These are phyloP conservation scores for Diarsia mendica DNA, from an alignment of 2,888 invertebrate genomes.

Conservation along the genomic window DNA sequence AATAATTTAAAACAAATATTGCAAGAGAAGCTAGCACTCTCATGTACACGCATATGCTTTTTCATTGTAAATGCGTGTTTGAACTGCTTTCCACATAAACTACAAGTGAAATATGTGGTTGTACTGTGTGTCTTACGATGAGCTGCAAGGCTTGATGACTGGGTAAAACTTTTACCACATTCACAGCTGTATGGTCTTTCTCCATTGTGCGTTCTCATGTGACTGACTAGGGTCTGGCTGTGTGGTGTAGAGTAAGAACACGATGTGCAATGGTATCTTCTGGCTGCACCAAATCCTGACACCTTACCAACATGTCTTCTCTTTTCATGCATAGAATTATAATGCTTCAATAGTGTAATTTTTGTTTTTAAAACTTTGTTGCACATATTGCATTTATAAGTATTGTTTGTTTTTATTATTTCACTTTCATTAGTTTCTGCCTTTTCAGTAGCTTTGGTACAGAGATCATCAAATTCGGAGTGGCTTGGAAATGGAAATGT, in stretches of 20 bases:
- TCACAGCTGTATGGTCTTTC: slow-evolving; percentile 85
- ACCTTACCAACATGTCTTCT: slow-evolving; percentile 81
- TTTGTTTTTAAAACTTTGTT: slow-evolving; percentile 79
- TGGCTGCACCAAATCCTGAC: slow-evolving; percentile 80
- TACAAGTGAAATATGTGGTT: slow-evolving; percentile 82
- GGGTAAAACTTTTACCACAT: slow-evolving; percentile 86
- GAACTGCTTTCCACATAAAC: slow-evolving; percentile 87
- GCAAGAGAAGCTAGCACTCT: slow-evolving; percentile 79
- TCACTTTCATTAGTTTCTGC: slow-evolving; percentile 3
- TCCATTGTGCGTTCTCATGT: slow-evolving; percentile 85
- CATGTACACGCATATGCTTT: slow-evolving; percentile 84
- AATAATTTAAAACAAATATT: slow-evolving; percentile 83
- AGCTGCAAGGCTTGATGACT: slow-evolving; percentile 83
- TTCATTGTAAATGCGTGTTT: slow-evolving; percentile 86
- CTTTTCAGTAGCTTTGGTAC: slow-evolving; percentile 11
- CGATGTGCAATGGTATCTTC: slow-evolving; percentile 84
- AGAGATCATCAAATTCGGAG: slow-evolving; percentile 34
- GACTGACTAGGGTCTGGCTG: slow-evolving; percentile 86
- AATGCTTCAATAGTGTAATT: slow-evolving; percentile 79
- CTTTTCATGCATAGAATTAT: slow-evolving; percentile 82
- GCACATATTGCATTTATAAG: slow-evolving; percentile 76
- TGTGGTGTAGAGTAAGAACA: slow-evolving; percentile 85
- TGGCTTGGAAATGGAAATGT: slow-evolving; percentile 26
- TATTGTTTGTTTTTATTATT: not conserved
- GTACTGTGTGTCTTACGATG: slow-evolving; percentile 85